These are phyloP conservation scores for Cephalotes varians DNA, from an alignment of 2,888 invertebrate species.

Conservation along the genomic window DNA sequence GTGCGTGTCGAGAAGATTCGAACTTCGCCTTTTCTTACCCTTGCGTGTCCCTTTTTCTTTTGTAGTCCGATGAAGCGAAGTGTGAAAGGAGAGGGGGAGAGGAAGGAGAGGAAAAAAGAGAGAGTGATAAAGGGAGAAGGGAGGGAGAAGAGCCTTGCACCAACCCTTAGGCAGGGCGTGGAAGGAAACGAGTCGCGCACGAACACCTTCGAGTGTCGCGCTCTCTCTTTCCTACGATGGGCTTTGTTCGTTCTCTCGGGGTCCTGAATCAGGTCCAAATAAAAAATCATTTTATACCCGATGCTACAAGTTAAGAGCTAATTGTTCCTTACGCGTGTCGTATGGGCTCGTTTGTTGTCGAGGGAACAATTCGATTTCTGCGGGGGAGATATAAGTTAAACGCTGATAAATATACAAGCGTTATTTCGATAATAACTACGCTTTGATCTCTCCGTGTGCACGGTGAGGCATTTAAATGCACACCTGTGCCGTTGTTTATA, in stretches of 20 bases:
- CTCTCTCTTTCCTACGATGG: not conserved
- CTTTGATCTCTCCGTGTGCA: not conserved
- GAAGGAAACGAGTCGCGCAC: constrained; percentile 28
- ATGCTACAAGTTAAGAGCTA: not conserved
- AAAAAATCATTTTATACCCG: constrained; percentile 47
- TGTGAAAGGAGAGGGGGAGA: not conserved
- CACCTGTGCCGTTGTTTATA: constrained; percentile 5
- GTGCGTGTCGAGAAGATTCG: constrained; percentile 35
- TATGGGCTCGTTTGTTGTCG: not conserved
- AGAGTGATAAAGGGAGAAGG: not conserved
- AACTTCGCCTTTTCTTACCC: constrained; percentile 34
- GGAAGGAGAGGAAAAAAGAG: not conserved
- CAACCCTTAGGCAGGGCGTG: constrained; percentile 25
- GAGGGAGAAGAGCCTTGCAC: not conserved
- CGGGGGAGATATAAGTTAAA: not conserved
- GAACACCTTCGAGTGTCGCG: constrained; percentile 16
- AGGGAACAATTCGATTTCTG: not conserved
- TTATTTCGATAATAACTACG: constrained; percentile 11
- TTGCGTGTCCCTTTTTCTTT: constrained; percentile 1
- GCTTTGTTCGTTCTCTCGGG: constrained; percentile 2
- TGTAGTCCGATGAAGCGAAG: not conserved
- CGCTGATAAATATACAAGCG: constrained; percentile 6
- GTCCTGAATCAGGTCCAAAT: constrained; percentile 33
- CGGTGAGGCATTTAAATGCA: constrained; percentile 5
- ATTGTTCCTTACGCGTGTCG: constrained; percentile 1